Percentiles rank a stretch among this genome's conserved stretches.
Evolutionary conservation across 2,113 vertebrate species (phyloP).

Genomic region (Panthera tigris): DNA sequence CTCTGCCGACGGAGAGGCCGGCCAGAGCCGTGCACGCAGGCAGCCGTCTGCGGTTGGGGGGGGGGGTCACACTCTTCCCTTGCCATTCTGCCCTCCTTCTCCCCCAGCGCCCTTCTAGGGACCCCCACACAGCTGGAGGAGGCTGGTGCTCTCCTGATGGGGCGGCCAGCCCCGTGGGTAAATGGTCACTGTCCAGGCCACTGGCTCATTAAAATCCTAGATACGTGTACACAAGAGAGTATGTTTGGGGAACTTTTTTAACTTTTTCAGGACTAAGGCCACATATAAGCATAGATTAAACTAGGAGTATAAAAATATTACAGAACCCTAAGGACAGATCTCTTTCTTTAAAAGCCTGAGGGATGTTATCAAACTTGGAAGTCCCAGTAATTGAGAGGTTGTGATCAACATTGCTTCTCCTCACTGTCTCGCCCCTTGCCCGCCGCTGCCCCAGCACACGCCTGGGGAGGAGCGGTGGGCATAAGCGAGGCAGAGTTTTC

Average conservation of each 20-base stretch:
- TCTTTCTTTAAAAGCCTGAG: not conserved
- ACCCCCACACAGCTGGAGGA: not conserved
- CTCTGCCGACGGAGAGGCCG: not conserved
- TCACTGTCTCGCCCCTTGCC: not conserved
- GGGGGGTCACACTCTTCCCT: too few relatives aligned
- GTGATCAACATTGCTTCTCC: not conserved
- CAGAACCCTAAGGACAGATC: not conserved
- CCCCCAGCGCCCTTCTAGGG: too few relatives aligned
- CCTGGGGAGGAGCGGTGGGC: not conserved
- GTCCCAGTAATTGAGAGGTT: not conserved
- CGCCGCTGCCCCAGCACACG: accelerated
- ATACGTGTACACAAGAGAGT: not conserved
- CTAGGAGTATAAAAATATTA: not conserved
- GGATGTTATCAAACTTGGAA: not conserved
- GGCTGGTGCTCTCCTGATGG: not conserved
- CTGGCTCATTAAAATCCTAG: too few relatives aligned
- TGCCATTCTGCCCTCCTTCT: not conserved
- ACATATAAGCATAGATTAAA: not conserved
- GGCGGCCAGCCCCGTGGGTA: not conserved
- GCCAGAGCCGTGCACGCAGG: not conserved
- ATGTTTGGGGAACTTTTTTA: not conserved
- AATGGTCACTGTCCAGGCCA: not conserved
- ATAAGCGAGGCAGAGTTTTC: not conserved
- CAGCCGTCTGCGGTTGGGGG: not conserved
- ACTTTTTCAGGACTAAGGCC: not conserved